phyloP scores from a whole-genome alignment of 2,888 invertebrate species.

The Chesias legatella region DNA sequence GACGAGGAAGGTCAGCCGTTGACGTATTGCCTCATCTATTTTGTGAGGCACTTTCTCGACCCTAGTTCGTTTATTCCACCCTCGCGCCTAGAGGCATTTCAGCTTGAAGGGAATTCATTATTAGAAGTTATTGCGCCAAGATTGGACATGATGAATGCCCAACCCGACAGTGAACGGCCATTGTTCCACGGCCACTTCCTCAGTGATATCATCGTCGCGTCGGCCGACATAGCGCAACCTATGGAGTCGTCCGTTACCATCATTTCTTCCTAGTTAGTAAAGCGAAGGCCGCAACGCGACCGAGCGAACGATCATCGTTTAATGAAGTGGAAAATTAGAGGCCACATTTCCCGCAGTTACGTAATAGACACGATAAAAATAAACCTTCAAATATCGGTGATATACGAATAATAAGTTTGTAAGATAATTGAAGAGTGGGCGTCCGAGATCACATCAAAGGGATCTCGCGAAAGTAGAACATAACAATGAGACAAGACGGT shows the following conservation, averaged over 20 bases:
- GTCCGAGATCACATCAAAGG: constrained; percentile 26
- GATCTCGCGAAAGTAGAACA: constrained; percentile 24
- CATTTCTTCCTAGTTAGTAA: constrained; percentile 11
- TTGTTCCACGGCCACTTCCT: constrained; percentile 19
- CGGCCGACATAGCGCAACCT: constrained; percentile 21
- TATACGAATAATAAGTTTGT: constrained; percentile 1
- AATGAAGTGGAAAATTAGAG: constrained; percentile 9
- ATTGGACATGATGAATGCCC: constrained; percentile 10
- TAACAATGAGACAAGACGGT: constrained; percentile 23
- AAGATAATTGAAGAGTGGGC: constrained; percentile 4
- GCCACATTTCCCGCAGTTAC: neutral
- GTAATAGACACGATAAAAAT: neutral
- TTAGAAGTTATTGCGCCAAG: constrained; percentile 5
- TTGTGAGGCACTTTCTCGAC: constrained; percentile 20
- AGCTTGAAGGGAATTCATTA: constrained; percentile 7
- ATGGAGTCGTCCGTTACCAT: constrained; percentile 28
- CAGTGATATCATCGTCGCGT: constrained; percentile 33
- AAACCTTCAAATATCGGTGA: constrained; percentile 5
- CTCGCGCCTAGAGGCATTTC: constrained; percentile 1
- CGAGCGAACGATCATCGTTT: constrained; percentile 7
- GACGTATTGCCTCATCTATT: constrained; percentile 42
- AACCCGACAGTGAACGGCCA: constrained; percentile 16
- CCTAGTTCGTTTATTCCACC: constrained; percentile 4
- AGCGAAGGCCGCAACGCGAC: constrained; percentile 16
- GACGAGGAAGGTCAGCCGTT: constrained; percentile 41